These are phyloP conservation scores for Anarsia innoxiella DNA, from an alignment of 2,888 invertebrate genomes.

Conservation along the genomic window DNA sequence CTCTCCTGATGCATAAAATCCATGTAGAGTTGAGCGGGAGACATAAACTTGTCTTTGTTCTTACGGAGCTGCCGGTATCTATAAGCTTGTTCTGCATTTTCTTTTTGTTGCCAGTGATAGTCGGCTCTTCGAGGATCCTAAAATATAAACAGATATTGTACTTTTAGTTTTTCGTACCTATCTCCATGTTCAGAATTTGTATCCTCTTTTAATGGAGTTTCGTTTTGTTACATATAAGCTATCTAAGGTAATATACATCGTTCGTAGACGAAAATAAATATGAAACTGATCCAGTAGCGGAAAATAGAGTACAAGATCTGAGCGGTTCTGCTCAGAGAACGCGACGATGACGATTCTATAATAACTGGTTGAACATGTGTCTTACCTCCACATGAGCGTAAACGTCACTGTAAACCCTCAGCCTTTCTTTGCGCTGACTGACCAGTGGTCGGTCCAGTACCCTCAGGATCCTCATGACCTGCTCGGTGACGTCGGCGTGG, in stretches of 20 bases:
- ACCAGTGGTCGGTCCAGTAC: conserved; percentile 60
- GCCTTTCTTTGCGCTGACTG: conserved; percentile 42
- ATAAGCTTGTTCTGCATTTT: conserved; percentile 48
- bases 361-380: too few relatives aligned
- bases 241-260: too few relatives aligned
- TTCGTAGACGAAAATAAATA: too few relatives aligned
- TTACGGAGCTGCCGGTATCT: conserved; percentile 46
- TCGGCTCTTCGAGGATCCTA: conserved; percentile 62
- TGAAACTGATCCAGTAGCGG: too few relatives aligned
- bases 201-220: too few relatives aligned
- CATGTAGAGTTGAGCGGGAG: conserved; percentile 31
- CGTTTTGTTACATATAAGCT: too few relatives aligned
- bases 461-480: conserved; percentile 50
- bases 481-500: conserved; percentile 54
- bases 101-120: conserved; percentile 52
- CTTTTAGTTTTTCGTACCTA: background rate
- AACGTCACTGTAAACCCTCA: conserved; percentile 53
- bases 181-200: too few relatives aligned
- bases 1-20: conserved; percentile 45
- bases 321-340: background rate
- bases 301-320: too few relatives aligned
- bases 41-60: conserved; percentile 45
- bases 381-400: conserved; percentile 61
- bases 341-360: too few relatives aligned
- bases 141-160: background rate